Base-by-base conservation (phyloP, 2,113 vertebrate genomes). In the Nematolebias whitei region DNA sequence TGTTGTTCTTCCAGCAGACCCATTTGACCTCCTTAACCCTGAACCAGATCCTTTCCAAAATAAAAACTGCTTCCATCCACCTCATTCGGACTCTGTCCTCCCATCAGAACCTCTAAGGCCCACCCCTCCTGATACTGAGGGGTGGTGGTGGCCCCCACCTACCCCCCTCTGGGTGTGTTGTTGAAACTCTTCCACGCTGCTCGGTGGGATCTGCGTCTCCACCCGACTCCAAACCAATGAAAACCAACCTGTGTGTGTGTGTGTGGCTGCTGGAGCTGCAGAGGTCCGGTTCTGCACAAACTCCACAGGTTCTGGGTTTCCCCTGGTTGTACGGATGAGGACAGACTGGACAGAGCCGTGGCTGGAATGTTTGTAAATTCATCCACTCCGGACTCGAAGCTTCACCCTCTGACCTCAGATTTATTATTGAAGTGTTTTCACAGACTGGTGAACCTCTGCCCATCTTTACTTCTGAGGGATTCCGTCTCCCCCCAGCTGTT, bases 241-340 rank as follows among this genome's bases (percentile, higher is more conserved):
- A 87, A 80, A 78, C 58, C 4, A 43, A 60, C 72, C 80, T 69
- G 78, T 59, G 24, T 45, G 39, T 19, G 12, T 86, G 91, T 92
- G 26, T 90, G 45, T 16, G 38, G 57, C 52, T n/a, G n/a, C n/a
- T n/a, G n/a, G n/a, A n/a, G n/a, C n/a, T n/a, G n/a, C n/a, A n/a
- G n/a, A n/a, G n/a, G n/a, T n/a, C 41, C 3, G 43, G 20, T 68
- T 19, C 23, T 40, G 45, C 65, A 35, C 61, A 45, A 71, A 78
- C 53, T 39, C 68, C 56, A 56, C 54, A 18, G 32, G 23, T 35
- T 9, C 71, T 64, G 47, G 70, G 74, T 63, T 93, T 92, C 92
- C 90, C 83, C 59, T 63, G 49, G 92, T 93, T 92, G 92, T 92
- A 59, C 80, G 45, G 61, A 32, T 24, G 24, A 39, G 49, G 24